Evolutionary conservation across 2,888 invertebrate genomes (phyloP), one percentile per base, ranked within the genome.

Genomic region (Cantharis rufa): DNA sequence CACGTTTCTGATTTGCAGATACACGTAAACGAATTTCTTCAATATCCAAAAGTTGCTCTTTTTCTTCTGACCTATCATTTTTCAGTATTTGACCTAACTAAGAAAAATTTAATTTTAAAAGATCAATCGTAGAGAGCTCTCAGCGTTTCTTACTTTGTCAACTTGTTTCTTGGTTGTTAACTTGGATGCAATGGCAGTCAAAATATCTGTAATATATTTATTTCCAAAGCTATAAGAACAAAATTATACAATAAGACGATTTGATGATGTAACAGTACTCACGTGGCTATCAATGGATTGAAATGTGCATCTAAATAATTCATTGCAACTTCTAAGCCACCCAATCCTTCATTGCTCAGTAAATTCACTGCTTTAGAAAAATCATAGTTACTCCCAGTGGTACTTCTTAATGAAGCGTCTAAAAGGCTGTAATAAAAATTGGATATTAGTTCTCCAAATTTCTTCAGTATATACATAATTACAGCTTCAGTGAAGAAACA

Each of bases 121-220:
- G 3, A 13, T 0, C 10, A 32, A 32, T 32, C 13, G 13, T 13
- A 32, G 32, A 3, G 3, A 32, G 32, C 13, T 13, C 13, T 4
- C 3, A 28, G 13, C 3, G 11, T 11, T 10, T 11, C 13, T 68
- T 79, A 79, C 79, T 10, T 76, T 63, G 2, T 74, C 61, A n/a
- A 78, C n/a, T 74, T 79, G 75, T 15, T 28, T 70, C 28, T 79
- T 21, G 1, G 77, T 79, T 48, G 79, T 74, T 18, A 78, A 74
- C 63, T 62, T 79, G 5, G 13, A 28, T n/a, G 72, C 75, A 62
- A 79, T 78, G 13, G 68, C 66, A 64, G 48, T 28, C 27, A 79
- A 11, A 2, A 73, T 70, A 11, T 61, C 15, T 9, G 66, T n/a
- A 9, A 77, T 15, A 62, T 15, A 10, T 5, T 16, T 10, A 11